phyloP scores from a whole-genome alignment of 2,888 invertebrate genomes.

The Amphipoea oculea region DNA sequence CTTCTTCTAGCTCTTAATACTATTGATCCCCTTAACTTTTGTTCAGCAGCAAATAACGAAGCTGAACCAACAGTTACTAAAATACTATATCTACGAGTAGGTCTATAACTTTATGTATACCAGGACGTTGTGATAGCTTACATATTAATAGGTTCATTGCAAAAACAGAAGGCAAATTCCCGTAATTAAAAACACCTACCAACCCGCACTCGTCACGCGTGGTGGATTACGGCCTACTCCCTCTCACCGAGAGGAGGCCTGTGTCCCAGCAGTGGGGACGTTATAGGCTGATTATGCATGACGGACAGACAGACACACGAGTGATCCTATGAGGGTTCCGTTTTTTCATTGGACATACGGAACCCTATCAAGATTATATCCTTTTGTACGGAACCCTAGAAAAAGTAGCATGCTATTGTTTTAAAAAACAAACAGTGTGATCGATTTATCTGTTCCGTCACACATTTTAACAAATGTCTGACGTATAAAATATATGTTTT shows the following conservation, averaged over 20 bases:
- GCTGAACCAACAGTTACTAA: not conserved
- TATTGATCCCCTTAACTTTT: not conserved
- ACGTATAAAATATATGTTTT: constrained; percentile 37
- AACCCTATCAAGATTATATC: not conserved
- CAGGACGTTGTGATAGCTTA: not conserved
- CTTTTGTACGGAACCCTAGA: not conserved
- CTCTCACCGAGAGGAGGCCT: too few species aligned
- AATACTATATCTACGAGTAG: not conserved
- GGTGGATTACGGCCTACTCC: too few species aligned
- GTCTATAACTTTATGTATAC: not conserved
- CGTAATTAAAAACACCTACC: not conserved
- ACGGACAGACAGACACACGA: too few species aligned
- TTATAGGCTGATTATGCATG: too few species aligned
- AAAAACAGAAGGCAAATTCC: not conserved
- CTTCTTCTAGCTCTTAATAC: not conserved
- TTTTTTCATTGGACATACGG: too few species aligned
- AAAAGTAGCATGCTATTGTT: not conserved
- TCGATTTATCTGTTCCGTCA: constrained; percentile 32
- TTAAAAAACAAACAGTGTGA: constrained; percentile 5
- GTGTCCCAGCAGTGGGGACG: too few species aligned
- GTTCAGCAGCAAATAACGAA: not conserved
- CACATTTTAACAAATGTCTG: constrained; percentile 23
- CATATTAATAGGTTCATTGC: not conserved
- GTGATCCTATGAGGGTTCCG: too few species aligned
- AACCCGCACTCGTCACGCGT: too few species aligned